phyloP scores from a whole-genome alignment of 1,140 invertebrate species.

The Drosophila pseudoananassae region DNA sequence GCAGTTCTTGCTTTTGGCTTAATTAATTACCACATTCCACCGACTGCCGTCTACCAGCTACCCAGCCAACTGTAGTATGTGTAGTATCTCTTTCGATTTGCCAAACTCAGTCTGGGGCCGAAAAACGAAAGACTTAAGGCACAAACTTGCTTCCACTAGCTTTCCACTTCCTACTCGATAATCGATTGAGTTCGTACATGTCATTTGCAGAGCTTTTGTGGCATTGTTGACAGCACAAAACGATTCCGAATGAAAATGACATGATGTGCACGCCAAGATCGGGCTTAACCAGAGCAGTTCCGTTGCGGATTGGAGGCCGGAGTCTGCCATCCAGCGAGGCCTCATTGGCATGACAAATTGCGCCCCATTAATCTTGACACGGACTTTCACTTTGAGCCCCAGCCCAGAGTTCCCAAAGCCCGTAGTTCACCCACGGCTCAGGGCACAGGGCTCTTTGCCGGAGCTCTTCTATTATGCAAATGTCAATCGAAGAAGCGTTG shows the following conservation, averaged over 20 bases:
- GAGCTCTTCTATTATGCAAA: conserved; percentile 61
- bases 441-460: conserved; percentile 7
- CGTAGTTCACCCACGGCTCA: conserved; percentile 39
- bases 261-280: conserved; percentile 69
- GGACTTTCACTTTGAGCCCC: conserved; percentile 69
- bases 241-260: conserved; percentile 77
- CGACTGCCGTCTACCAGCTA: too few species aligned
- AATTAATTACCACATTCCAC: conserved; percentile 79
- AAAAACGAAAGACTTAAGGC: conserved; percentile 77
- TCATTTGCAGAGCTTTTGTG: conserved; percentile 78
- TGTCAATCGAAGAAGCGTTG: conserved; percentile 70
- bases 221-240: conserved; percentile 75
- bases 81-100: conserved; percentile 32
- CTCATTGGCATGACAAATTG: conserved; percentile 72
- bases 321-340: conserved; percentile 14
- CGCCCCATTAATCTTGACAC: conserved; percentile 76
- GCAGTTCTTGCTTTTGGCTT: conserved; percentile 63
- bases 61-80: not conserved
- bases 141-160: conserved; percentile 53
- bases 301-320: conserved; percentile 20
- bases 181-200: conserved; percentile 81
- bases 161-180: conserved; percentile 73
- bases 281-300: conserved; percentile 42
- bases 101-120: conserved; percentile 34
- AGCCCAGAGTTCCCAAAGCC: conserved; percentile 25